Evolutionary conservation across 2,888 invertebrate genomes (phyloP).

Genomic region (Epistrophe eligans): DNA sequence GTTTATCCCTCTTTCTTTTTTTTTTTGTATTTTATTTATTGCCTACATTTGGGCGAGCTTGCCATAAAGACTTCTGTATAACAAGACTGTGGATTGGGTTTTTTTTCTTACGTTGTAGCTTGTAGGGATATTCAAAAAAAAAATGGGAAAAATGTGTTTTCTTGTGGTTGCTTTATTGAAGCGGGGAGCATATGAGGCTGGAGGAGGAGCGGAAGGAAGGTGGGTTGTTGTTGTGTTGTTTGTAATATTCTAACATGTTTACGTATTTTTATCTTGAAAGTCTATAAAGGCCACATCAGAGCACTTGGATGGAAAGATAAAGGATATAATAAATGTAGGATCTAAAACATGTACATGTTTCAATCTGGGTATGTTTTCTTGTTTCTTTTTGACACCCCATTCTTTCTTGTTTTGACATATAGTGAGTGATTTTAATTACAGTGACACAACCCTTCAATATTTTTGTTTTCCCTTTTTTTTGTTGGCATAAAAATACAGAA

Average conservation of each 20-base stretch:
- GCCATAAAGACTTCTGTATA: conserved; percentile 46
- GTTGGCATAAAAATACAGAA: neutral
- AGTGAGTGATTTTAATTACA: conserved; percentile 75
- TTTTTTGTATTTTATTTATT: conserved; percentile 59
- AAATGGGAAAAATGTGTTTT: conserved; percentile 31
- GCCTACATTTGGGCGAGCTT: conserved; percentile 68
- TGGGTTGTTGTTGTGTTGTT: conserved; percentile 24
- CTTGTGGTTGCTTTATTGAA: conserved; percentile 57
- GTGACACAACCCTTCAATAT: conserved; percentile 62
- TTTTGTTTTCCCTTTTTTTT: conserved; percentile 29
- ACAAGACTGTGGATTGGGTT: conserved; percentile 62
- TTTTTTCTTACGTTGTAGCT: neutral
- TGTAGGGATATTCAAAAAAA: conserved; percentile 20
- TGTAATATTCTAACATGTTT: conserved; percentile 48
- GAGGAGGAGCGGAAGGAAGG: neutral
- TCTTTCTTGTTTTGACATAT: neutral
- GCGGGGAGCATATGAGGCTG: conserved; percentile 21
- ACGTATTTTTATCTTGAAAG: conserved; percentile 12
- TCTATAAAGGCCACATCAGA: conserved; percentile 14
- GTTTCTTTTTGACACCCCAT: conserved; percentile 50
- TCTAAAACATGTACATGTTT: conserved; percentile 1
- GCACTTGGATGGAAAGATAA: conserved; percentile 15
- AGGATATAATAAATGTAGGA: neutral
- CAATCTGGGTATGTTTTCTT: conserved; percentile 16
- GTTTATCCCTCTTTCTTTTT: conserved; percentile 24